Percentiles rank a stretch among this genome's conserved stretches.
These are phyloP conservation scores for Pluvianellus socialis DNA, from an alignment of 2,113 vertebrate species.

Conservation along the genomic window DNA sequence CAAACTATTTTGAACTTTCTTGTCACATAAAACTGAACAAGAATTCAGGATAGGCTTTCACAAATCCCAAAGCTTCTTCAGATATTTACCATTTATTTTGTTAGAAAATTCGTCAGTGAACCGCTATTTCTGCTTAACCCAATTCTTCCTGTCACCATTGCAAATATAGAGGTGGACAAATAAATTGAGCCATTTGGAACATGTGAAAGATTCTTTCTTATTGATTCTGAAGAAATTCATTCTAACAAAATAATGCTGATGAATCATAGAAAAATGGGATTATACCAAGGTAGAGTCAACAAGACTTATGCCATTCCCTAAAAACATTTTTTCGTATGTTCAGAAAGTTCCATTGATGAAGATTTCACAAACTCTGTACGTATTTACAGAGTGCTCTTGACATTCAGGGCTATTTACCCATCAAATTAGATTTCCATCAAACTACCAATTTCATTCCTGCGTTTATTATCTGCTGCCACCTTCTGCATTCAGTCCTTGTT, in stretches of 20 bases:
- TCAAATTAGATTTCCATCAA: background rate
- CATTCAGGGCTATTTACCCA: background rate
- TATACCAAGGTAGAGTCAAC: background rate
- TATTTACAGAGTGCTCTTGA: background rate
- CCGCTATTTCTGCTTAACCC: background rate
- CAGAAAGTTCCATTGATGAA: background rate
- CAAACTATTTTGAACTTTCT: background rate
- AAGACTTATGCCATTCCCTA: background rate
- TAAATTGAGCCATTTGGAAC: background rate
- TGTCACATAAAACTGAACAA: background rate
- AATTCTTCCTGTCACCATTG: background rate
- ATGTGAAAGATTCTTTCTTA: background rate
- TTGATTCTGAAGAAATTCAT: background rate
- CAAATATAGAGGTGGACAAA: background rate
- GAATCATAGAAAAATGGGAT: background rate
- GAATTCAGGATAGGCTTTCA: background rate
- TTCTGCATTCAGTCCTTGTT: background rate
- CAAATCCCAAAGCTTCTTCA: background rate
- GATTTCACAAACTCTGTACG: background rate
- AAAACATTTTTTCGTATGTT: background rate
- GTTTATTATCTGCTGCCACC: background rate
- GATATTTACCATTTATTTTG: background rate
- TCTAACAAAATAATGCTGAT: background rate
- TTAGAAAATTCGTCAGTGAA: background rate
- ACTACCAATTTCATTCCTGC: background rate